These are phyloP conservation scores for Centropyge bicolor DNA, from an alignment of 2,797 vertebrate genomes.

Conservation along the genomic window DNA sequence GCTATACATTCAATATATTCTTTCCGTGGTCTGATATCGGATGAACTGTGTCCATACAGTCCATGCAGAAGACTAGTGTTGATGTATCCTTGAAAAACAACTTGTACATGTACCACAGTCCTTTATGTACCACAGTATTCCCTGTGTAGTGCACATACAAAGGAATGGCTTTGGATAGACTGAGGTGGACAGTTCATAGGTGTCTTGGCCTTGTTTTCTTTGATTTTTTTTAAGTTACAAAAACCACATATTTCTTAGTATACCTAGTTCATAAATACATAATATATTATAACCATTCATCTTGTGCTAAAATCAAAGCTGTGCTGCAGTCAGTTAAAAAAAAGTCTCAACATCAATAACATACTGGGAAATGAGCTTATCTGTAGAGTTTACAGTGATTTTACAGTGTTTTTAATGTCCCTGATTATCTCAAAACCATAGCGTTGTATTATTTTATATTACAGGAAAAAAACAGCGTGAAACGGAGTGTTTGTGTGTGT, in stretches of 20 bases:
- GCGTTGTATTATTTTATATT: slow-evolving; percentile 37
- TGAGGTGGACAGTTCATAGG: slow-evolving; percentile 31
- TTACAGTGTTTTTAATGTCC: slow-evolving; percentile 75
- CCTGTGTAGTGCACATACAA: slow-evolving; percentile 56
- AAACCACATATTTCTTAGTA: slow-evolving; percentile 68
- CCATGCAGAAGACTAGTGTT: slow-evolving; percentile 45
- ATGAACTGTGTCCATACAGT: slow-evolving; percentile 44
- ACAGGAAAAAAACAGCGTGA: slow-evolving; percentile 42
- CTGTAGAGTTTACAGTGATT: slow-evolving; percentile 69
- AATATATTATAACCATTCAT: slow-evolving; percentile 75
- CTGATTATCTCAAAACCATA: slow-evolving; percentile 62
- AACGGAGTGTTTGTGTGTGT: not conserved
- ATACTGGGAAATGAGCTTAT: slow-evolving; percentile 52
- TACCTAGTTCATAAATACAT: slow-evolving; percentile 78
- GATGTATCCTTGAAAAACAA: slow-evolving; percentile 40
- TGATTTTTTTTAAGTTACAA: slow-evolving; percentile 59
- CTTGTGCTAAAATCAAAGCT: slow-evolving; percentile 79
- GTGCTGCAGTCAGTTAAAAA: slow-evolving; percentile 71
- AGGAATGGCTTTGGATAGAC: slow-evolving; percentile 63
- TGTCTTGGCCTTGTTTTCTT: slow-evolving; percentile 48
- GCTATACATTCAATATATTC: slow-evolving; percentile 77
- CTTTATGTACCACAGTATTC: slow-evolving; percentile 36
- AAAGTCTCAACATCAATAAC: slow-evolving; percentile 68
- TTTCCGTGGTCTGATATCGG: slow-evolving; percentile 41
- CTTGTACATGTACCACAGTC: slow-evolving; percentile 24